Base-by-base conservation (phyloP, 2,888 invertebrate genomes). In the Amphiduros pacificus region DNA sequence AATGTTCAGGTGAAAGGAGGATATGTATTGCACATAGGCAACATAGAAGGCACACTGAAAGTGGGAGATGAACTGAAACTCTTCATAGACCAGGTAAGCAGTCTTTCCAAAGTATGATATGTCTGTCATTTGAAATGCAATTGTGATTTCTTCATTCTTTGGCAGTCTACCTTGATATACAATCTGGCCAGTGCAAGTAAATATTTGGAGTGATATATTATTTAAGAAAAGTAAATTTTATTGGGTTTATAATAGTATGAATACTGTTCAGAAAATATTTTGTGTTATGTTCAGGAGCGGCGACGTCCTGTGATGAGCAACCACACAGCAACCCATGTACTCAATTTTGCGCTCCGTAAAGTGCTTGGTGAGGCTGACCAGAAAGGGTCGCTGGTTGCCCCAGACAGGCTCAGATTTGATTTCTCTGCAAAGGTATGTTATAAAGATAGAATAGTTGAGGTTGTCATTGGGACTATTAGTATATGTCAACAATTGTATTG, bases 241-340 rank as follows among this genome's bases (percentile, higher is more conserved):
- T n/a, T n/a, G n/a, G n/a, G n/a, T n/a, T n/a, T n/a, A n/a, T n/a
- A n/a, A n/a, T n/a, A n/a, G n/a, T n/a, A n/a, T n/a, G n/a, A n/a
- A n/a, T n/a, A n/a, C n/a, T n/a, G n/a, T n/a, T n/a, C n/a, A n/a
- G n/a, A n/a, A n/a, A n/a, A n/a, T n/a, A n/a, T n/a, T n/a, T n/a
- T n/a, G n/a, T n/a, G n/a, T n/a, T n/a, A n/a, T n/a, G n/a, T n/a
- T n/a, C n/a, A 85, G 84, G 77, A 88, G 61, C 88, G 98, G 60
- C 87, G 99, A 74, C 88, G 91, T 74, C 85, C 92, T 31, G 88
- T 98, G n/a, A 99, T 99, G 99, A 95, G 92, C 81, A 99, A 99
- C 85, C 99, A 99, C 96, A 99, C 84, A 92, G 98, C 48, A 26
- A 99, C 99, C 0, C 99, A 99, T 83, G 89, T 96, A 48, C 86